Conservation (phyloP, 2,888 invertebrate genomes). For the Agrotis segetum region DNA sequence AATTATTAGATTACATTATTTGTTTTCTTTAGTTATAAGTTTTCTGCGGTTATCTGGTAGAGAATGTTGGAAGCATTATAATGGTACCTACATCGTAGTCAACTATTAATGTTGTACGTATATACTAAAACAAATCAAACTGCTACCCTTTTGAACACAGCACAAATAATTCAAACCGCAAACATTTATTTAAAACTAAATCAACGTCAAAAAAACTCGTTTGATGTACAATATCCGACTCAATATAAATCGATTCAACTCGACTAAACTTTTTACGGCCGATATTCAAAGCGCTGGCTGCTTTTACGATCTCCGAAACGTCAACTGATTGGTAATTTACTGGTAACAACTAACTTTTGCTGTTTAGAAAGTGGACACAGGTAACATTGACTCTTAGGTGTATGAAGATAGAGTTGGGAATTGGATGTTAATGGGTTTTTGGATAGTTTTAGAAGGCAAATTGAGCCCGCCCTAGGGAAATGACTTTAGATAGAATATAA, state of each 20-base stretch:
- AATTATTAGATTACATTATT: not conserved
- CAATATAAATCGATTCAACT: conserved; percentile 48
- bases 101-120: conserved; percentile 6
- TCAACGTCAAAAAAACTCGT: conserved; percentile 45
- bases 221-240: conserved; percentile 53
- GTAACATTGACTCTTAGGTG: conserved; percentile 21
- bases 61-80: not conserved
- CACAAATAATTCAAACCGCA: conserved; percentile 22
- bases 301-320: conserved; percentile 69
- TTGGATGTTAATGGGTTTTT: conserved; percentile 19
- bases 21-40: not conserved
- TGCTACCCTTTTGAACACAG: not conserved
- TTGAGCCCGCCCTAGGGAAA: conserved; percentile 67
- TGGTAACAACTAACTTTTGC: conserved; percentile 53
- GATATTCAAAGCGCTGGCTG: conserved; percentile 66
- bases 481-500: conserved; percentile 63
- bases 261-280: conserved; percentile 51
- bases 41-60: not conserved
- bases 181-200: conserved; percentile 46
- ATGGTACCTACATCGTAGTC: too few relatives aligned
- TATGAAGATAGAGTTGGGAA: conserved; percentile 21
- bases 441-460: conserved; percentile 42
- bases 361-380: conserved; percentile 18
- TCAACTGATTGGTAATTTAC: conserved; percentile 70
- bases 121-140: not conserved